Evolutionary conservation across 2,888 invertebrate genomes (phyloP), one percentile per base, ranked within the genome.

Genomic region (Drosophila niveifrons): DNA sequence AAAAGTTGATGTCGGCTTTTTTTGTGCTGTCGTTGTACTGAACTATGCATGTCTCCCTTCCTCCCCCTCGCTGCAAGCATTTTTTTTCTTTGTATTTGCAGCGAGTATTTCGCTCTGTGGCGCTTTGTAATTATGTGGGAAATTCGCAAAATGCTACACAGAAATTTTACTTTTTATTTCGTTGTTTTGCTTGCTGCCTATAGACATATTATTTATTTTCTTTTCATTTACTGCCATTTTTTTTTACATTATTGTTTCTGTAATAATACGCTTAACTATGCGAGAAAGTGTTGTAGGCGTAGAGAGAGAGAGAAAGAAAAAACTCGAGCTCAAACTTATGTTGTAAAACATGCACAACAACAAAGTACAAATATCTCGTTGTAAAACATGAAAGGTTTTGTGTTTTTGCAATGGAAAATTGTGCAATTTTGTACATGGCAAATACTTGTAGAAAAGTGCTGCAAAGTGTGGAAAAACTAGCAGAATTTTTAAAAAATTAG

Each of bases 241-340:
- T 41, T 70, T 69, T 36, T 39, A 57, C n/a, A 41, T 59, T 66
- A 41, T 67, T 62, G 36, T 46, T 50, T 50, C 28, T 59, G 52
- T 31, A 61, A 52, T 52, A 72, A 83, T 78, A 58, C 64, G 66
- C 71, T 66, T 61, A 83, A 74, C 76, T 78, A 89, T 81, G 72
- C 85, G 89, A 89, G 85, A 85, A 85, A 85, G 85, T 81, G 79
- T 83, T 89, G 85, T 89, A 73, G 85, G 85, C 87, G 85, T 75
- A 80, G 53, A 62, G 58, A 62, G 23, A 23, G 23, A 23, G 1
- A 23, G 23, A 23, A 4, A 72, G 10, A 48, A 41, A 70, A 75
- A 66, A 62, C 47, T 17, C 61, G 43, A 34, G n/a, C 9, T 46
- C 56, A 70, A 75, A 58, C 57, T 66, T 66, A 72, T 75, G 66